A percentile compares a stretch with the other conserved stretches of the same genome.
Conservation (phyloP, 2,797 vertebrate species). For the Lagodon rhomboides region DNA sequence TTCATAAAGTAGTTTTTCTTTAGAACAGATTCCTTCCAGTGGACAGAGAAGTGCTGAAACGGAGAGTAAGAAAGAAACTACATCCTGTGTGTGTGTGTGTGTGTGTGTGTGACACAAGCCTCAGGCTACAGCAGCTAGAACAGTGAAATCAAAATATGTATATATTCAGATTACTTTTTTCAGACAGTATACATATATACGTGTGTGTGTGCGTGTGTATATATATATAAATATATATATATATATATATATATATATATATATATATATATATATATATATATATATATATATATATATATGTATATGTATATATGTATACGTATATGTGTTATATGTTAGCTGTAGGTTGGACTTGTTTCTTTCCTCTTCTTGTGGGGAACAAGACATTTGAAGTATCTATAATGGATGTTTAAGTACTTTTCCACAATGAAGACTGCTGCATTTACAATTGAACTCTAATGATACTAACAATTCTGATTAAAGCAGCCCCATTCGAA, state of each 20-base stretch:
- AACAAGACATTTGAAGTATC: not conserved
- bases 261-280: too few relatives aligned
- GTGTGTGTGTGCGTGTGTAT: too few relatives aligned
- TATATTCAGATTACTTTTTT: not conserved
- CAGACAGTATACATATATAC: too few relatives aligned
- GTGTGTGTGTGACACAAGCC: slow-evolving; percentile 17
- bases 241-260: too few relatives aligned
- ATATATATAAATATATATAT: too few relatives aligned
- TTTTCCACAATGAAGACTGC: not conserved
- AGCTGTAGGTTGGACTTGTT: not conserved
- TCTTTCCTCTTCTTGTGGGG: not conserved
- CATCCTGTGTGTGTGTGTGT: not conserved
- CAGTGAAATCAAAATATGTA: not conserved
- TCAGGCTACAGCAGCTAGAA: slow-evolving; percentile 29
- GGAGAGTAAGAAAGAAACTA: not conserved
- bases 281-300: too few relatives aligned
- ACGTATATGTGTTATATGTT: too few relatives aligned
- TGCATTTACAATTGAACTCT: not conserved
- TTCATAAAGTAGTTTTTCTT: slow-evolving; percentile 11
- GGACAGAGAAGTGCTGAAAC: slow-evolving; percentile 1
- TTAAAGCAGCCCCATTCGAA: not conserved
- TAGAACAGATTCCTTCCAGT: slow-evolving; percentile 7
- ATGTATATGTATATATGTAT: too few relatives aligned
- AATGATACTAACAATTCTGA: not conserved
- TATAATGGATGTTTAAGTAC: not conserved